Conservation (phyloP, 1,140 invertebrate species). For the Agraylea sexmaculata region DNA sequence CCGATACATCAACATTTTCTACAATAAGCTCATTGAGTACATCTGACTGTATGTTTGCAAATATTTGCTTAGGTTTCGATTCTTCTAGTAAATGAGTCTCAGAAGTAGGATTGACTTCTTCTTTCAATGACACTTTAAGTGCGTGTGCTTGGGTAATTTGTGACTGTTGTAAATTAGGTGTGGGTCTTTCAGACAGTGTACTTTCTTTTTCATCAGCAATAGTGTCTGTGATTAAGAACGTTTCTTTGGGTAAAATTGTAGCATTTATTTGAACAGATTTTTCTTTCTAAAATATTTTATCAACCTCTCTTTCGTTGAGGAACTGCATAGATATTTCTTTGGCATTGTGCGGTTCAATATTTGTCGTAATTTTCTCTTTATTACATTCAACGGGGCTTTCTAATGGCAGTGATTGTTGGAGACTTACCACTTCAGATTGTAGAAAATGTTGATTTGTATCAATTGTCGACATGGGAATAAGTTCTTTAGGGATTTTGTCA, state of each 20-base stretch:
- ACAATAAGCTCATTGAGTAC: slow-evolving; percentile 41
- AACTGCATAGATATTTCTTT: slow-evolving; percentile 43
- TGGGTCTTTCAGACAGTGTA: slow-evolving; percentile 32
- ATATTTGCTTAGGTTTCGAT: slow-evolving; percentile 25
- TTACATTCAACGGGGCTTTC: slow-evolving; percentile 40
- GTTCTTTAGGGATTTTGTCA: slow-evolving; percentile 32
- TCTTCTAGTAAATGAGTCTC: slow-evolving; percentile 34
- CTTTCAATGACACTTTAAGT: slow-evolving; percentile 43
- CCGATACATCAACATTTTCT: slow-evolving; percentile 38
- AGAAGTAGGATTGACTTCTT: slow-evolving; percentile 44
- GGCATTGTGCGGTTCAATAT: slow-evolving; percentile 42
- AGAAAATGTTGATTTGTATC: slow-evolving; percentile 42
- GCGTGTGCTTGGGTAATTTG: slow-evolving; percentile 41
- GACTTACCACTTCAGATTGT: slow-evolving; percentile 42
- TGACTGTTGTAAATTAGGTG: slow-evolving; percentile 43
- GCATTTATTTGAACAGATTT: slow-evolving; percentile 12
- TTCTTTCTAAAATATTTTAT: slow-evolving; percentile 24
- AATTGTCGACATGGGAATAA: slow-evolving; percentile 39
- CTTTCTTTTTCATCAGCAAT: slow-evolving; percentile 46
- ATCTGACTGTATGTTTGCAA: slow-evolving; percentile 37
- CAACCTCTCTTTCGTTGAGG: slow-evolving; percentile 41
- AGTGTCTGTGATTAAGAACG: slow-evolving; percentile 27
- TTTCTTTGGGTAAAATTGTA: slow-evolving; percentile 14
- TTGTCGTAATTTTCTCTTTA: slow-evolving; percentile 37
- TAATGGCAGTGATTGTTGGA: slow-evolving; percentile 42